phyloP scores from a whole-genome alignment of 2,113 vertebrate species.

The Anguilla rostrata region DNA sequence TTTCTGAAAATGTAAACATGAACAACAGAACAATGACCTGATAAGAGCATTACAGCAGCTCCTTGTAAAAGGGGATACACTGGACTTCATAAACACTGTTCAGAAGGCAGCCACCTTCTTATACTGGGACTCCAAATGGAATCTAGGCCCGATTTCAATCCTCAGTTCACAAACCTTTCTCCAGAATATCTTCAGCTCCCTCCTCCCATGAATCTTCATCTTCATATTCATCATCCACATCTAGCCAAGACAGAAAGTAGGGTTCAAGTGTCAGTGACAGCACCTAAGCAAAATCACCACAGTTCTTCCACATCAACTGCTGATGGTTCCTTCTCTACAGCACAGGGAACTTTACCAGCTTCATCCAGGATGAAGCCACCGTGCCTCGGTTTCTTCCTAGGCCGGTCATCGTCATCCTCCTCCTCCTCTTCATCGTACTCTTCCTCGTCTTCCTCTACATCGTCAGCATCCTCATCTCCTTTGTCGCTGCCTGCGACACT shows the following conservation, averaged over 20 bases:
- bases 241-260: constrained; percentile 53
- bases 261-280: background rate
- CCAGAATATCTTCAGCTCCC: constrained; percentile 86
- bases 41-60: background rate
- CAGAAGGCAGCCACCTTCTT: background rate
- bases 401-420: constrained; percentile 88
- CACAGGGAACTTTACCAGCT: constrained; percentile 69
- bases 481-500: constrained; percentile 86
- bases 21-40: background rate
- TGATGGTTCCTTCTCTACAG: background rate
- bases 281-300: background rate
- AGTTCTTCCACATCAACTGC: background rate
- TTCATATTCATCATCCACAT: constrained; percentile 93
- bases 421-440: constrained; percentile 86
- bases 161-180: constrained; percentile 79
- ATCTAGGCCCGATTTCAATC: background rate
- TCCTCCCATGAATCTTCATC: constrained; percentile 92
- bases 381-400: constrained; percentile 82
- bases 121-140: background rate
- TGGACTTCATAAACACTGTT: background rate
- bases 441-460: constrained; percentile 76
- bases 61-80: background rate
- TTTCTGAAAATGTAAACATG: too few relatives aligned
- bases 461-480: constrained; percentile 83
- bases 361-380: constrained; percentile 91